A percentile compares a stretch with the other conserved stretches of the same genome.
Evolutionary conservation across 2,797 vertebrate species (phyloP).

Genomic region (Malacoraja senta): DNA sequence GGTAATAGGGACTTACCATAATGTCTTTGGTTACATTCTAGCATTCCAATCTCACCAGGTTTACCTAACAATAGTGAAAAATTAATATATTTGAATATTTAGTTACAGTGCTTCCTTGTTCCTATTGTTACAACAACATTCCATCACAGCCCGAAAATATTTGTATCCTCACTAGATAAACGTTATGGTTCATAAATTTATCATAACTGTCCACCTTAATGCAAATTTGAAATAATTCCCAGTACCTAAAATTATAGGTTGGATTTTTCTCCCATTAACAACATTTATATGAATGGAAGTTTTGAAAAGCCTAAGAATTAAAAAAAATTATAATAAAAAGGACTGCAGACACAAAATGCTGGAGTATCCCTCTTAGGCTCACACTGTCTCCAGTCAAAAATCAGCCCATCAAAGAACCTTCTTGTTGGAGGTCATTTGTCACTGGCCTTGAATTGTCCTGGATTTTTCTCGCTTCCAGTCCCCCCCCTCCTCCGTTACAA

Average conservation of each 20-base stretch:
- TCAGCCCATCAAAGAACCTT: too few relatives aligned
- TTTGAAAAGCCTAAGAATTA: too few relatives aligned
- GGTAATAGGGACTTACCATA: slow-evolving; percentile 10
- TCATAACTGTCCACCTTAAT: neutral
- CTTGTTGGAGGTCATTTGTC: too few relatives aligned
- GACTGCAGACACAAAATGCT: too few relatives aligned
- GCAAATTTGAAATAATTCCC: neutral
- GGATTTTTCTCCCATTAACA: neutral
- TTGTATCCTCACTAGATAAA: neutral
- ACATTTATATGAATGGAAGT: too few relatives aligned
- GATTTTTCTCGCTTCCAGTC: too few relatives aligned
- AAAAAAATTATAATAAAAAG: too few relatives aligned
- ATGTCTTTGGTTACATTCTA: slow-evolving; percentile 31
- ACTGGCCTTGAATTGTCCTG: too few relatives aligned
- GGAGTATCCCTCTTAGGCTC: too few relatives aligned
- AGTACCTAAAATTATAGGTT: neutral
- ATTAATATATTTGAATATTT: neutral
- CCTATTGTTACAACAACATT: neutral
- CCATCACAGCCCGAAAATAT: neutral
- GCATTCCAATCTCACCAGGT: neutral
- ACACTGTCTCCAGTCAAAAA: too few relatives aligned
- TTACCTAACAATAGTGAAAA: neutral
- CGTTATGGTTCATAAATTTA: neutral
- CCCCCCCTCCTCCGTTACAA: too few relatives aligned
- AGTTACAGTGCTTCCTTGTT: neutral